Percentiles rank a stretch among this genome's conserved stretches.
These are phyloP conservation scores for Metridium senile DNA, from an alignment of 92 coral and sea anemone genomes.

Conservation along the genomic window DNA sequence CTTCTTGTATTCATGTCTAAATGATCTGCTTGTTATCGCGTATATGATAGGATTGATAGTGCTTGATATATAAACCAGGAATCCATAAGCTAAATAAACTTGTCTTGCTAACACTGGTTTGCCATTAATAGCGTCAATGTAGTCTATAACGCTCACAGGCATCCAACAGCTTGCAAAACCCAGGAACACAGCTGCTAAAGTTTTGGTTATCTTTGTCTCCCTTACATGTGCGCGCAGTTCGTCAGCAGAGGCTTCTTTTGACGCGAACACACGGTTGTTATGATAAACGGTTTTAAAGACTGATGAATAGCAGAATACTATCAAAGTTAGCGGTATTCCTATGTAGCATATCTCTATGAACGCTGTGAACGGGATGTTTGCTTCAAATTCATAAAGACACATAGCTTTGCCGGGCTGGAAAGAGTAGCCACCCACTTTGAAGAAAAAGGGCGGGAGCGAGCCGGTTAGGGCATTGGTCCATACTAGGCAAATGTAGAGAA, in stretches of 20 bases:
- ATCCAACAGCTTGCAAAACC: conserved; percentile 73
- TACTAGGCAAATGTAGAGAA: conserved; percentile 19
- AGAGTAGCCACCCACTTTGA: conserved; percentile 31
- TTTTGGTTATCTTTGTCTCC: conserved; percentile 75
- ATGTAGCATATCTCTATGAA: conserved; percentile 44
- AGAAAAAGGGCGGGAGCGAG: conserved; percentile 56
- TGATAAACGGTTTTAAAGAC: conserved; percentile 41
- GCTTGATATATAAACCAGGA: conserved; percentile 56
- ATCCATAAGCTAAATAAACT: conserved; percentile 58
- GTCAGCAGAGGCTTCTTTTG: conserved; percentile 1
- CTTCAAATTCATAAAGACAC: conserved; percentile 57
- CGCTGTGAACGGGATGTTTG: conserved; percentile 52
- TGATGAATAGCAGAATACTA: conserved; percentile 38
- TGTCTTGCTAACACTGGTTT: conserved; percentile 47
- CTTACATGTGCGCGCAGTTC: conserved; percentile 51
- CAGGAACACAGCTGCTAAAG: conserved; percentile 57
- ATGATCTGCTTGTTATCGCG: conserved; percentile 60
- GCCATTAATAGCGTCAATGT: conserved; percentile 53
- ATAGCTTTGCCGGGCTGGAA: conserved; percentile 76
- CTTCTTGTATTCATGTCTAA: conserved; percentile 58
- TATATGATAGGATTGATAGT: conserved; percentile 71
- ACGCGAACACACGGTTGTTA: conserved; percentile 36
- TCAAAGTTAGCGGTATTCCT: conserved; percentile 41
- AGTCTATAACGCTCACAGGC: conserved; percentile 60
- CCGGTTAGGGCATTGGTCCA: conserved; percentile 52